A percentile compares a stretch with the other conserved stretches of the same genome.
Conservation (phyloP, 2,888 invertebrate genomes). For the Toxonevra muliebris region DNA sequence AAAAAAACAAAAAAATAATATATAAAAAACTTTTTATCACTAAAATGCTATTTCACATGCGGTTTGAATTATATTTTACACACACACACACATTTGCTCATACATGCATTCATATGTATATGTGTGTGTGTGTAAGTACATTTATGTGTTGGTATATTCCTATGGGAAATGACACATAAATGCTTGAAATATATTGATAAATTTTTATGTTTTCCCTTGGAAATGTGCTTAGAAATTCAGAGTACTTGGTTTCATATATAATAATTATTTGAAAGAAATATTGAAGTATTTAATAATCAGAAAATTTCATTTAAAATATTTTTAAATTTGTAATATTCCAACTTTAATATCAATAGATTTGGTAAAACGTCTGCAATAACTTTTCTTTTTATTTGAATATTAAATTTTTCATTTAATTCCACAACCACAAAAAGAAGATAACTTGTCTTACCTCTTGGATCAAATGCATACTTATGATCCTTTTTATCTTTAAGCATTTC, state of each 20-base stretch:
- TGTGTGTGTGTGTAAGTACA: background rate
- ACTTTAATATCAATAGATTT: background rate
- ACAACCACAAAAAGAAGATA: background rate
- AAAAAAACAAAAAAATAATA: background rate
- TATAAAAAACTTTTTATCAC: background rate
- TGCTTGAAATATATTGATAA: slow-evolving; percentile 24
- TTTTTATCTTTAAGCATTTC: slow-evolving; percentile 55
- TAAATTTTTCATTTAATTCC: too few relatives aligned
- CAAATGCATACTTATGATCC: slow-evolving; percentile 54
- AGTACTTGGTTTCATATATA: too few relatives aligned
- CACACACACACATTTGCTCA: too few relatives aligned
- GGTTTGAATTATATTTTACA: too few relatives aligned
- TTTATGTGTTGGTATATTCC: slow-evolving; percentile 38
- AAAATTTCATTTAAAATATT: too few relatives aligned
- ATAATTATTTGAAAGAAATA: too few relatives aligned
- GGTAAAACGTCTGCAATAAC: background rate
- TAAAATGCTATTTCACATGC: background rate
- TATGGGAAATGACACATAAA: slow-evolving; percentile 40
- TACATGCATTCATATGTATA: slow-evolving; percentile 27
- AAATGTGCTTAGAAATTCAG: too few relatives aligned
- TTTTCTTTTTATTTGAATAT: too few relatives aligned
- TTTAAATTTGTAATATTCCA: background rate
- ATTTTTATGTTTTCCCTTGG: slow-evolving; percentile 7
- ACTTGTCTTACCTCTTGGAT: slow-evolving; percentile 47
- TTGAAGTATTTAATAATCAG: too few relatives aligned